These are phyloP conservation scores for Drosophila paulistorum DNA, from an alignment of 1,140 invertebrate genomes.

Conservation along the genomic window DNA sequence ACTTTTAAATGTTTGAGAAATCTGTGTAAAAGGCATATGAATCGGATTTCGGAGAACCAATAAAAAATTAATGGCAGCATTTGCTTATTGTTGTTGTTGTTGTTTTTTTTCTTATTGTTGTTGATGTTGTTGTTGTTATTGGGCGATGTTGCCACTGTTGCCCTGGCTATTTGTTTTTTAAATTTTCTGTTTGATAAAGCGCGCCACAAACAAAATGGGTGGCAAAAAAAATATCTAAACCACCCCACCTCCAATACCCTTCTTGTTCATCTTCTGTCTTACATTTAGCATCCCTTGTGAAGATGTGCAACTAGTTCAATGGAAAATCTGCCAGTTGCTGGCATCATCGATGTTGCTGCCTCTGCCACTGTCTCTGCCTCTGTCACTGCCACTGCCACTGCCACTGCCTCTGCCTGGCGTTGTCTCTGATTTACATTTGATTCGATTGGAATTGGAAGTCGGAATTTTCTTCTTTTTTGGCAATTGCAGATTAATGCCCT, in stretches of 20 bases:
- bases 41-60: conserved; percentile 79
- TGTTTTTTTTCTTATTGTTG: conserved; percentile 22
- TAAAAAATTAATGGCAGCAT: conserved; percentile 76
- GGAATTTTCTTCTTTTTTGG: conserved; percentile 56
- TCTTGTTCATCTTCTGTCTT: neutral
- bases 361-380: neutral
- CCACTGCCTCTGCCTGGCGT: conserved; percentile 13
- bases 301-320: conserved; percentile 75
- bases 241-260: neutral
- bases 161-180: conserved; percentile 71
- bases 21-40: conserved; percentile 76
- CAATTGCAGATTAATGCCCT: conserved; percentile 80
- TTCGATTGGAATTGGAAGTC: conserved; percentile 65
- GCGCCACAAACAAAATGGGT: conserved; percentile 78
- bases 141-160: conserved; percentile 35
- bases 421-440: conserved; percentile 74
- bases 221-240: conserved; percentile 57
- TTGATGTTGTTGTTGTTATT: conserved; percentile 19
- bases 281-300: neutral
- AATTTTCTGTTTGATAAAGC: conserved; percentile 81
- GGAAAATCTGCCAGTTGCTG: conserved; percentile 39
- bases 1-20: conserved; percentile 81
- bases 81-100: conserved; percentile 47
- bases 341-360: neutral
- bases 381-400: neutral